Base-by-base conservation (phyloP, 2,113 vertebrate genomes). In the Alosa alosa region DNA sequence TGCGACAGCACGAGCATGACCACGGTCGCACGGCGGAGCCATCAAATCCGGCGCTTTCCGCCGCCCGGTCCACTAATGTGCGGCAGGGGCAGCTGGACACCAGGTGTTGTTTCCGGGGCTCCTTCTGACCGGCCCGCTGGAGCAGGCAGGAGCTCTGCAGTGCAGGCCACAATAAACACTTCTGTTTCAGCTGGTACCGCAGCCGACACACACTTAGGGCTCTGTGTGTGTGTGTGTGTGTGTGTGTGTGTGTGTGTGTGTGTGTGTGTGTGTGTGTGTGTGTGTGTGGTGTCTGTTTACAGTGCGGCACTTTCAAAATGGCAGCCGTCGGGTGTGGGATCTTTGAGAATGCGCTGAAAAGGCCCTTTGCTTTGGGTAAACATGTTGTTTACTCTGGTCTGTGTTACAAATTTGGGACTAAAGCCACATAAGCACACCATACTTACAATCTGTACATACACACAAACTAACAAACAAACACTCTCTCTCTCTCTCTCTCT, bases 311-410 rank as follows among this genome's bases (percentile, higher is more conserved):
- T 64, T 84, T 82, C 46, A 87, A 84, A 44, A 44, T 31, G 39
- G 72, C 81, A 46, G 84, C 84, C 64, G 82, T 78, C 86, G 50
- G 87, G 86, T 81, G 60, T 60, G 45, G 86, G 86, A 88, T 84
- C 88, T 87, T 81, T 84, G 31, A 83, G 82, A 57, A 88, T 85
- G 64, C 31, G 82, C 89, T 85, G 88, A 90, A 50, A 13, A 83
- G 86, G 90, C 88, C 90, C 87, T 89, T 90, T 90, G 84, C 55
- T 72, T 91, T 85, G 90, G 88, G 89, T 91, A 93, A 94, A 93
- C 91, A 92, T 91, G 92, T 84, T 92, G 91, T 95, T 94, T 91
- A 93, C 93, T 91, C 90, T 52, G 86, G 55, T 75, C 45, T 72
- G 82, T 36, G 78, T 82, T 22, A 84, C 25, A 52, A 57, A 25